phyloP scores from a whole-genome alignment of 2,888 invertebrate species.

The Lepidocyrtinus sp. region DNA sequence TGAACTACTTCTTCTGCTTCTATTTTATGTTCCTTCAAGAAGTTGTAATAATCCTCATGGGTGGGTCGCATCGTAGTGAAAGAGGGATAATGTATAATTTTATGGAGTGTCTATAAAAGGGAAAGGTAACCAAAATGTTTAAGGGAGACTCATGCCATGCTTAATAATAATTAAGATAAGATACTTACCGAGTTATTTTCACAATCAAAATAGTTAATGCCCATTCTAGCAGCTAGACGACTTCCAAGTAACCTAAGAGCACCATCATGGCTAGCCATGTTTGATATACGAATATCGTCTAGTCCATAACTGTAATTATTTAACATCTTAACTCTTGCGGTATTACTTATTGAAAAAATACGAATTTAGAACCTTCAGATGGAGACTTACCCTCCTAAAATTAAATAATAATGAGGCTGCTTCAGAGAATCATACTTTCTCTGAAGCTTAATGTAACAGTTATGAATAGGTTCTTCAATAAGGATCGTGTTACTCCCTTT shows the following conservation, averaged over 20 bases:
- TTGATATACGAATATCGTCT: slow-evolving; percentile 47
- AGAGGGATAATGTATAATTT: slow-evolving; percentile 46
- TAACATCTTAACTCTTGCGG: background rate
- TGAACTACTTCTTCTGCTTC: slow-evolving; percentile 37
- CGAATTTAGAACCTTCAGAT: background rate
- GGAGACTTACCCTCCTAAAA: slow-evolving; percentile 48
- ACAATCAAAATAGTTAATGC: slow-evolving; percentile 50
- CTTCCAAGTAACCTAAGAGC: slow-evolving; percentile 42
- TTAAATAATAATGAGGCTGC: slow-evolving; percentile 43
- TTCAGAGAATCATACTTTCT: slow-evolving; percentile 43
- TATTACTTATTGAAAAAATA: no score
- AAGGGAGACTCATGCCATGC: background rate
- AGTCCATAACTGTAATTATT: slow-evolving; percentile 33
- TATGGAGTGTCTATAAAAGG: slow-evolving; percentile 39
- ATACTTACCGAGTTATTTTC: slow-evolving; percentile 45
- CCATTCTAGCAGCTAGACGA: slow-evolving; percentile 40
- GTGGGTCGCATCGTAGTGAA: slow-evolving; percentile 33
- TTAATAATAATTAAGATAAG: no score
- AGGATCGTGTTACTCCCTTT: slow-evolving; percentile 39
- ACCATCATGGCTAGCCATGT: slow-evolving; percentile 42
- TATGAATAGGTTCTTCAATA: slow-evolving; percentile 45
- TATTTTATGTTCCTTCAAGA: slow-evolving; percentile 29
- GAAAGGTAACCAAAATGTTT: background rate
- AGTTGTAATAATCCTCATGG: slow-evolving; percentile 37
- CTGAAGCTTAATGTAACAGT: slow-evolving; percentile 50